Conservation (phyloP, 2,797 vertebrate genomes). For the Phataginus tetradactyla region DNA sequence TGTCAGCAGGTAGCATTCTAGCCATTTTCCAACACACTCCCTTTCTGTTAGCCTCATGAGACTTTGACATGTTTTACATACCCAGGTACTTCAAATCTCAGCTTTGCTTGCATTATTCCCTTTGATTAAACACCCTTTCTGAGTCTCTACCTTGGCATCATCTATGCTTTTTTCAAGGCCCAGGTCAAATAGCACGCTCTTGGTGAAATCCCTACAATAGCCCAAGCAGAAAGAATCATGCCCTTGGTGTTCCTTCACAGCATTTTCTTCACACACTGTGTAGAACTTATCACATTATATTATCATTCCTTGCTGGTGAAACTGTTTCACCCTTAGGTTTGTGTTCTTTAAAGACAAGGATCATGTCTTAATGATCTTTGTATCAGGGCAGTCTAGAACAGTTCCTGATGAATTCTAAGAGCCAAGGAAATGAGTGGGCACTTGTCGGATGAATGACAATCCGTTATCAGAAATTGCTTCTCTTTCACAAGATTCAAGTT, state of each 20-base stretch:
- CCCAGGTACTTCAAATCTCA: neutral
- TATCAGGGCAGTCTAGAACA: neutral
- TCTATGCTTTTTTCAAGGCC: neutral
- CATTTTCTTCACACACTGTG: neutral
- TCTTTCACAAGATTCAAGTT: neutral
- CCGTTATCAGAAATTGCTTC: neutral
- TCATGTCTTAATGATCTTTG: neutral
- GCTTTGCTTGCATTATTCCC: neutral
- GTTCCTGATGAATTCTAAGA: neutral
- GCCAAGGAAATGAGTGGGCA: neutral
- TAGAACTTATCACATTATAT: neutral
- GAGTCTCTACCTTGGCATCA: neutral
- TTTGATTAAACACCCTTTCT: neutral
- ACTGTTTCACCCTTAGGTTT: neutral
- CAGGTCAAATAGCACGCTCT: neutral
- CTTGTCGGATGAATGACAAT: conserved; percentile 1
- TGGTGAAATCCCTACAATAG: neutral
- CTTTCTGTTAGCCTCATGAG: neutral
- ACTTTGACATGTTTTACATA: neutral
- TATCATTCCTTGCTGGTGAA: conserved; percentile 1
- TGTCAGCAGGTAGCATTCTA: neutral
- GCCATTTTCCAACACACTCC: neutral
- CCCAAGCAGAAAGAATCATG: neutral
- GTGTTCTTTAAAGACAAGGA: neutral
- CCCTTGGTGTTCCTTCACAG: neutral